Base-by-base conservation (phyloP, 1,140 invertebrate species). In the Leptinotarsa lineolata region DNA sequence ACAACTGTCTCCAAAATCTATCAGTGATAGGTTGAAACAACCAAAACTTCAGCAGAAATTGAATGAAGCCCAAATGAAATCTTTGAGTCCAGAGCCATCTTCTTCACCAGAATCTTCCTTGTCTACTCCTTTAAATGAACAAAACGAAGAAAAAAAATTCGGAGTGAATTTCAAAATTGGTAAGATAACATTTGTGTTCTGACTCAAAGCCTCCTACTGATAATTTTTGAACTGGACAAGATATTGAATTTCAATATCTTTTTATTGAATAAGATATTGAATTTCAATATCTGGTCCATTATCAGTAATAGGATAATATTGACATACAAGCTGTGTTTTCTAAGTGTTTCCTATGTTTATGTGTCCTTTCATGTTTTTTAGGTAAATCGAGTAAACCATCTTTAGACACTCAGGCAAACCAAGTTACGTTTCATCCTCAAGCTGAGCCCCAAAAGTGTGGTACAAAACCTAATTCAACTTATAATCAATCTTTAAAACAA, bases 401-500 rank as follows among this genome's bases (percentile, higher is more conserved):
- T 45, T 64, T 67, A 46, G 67, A 73, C 67, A 60, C 78, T 79
- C 70, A 83, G 83, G n/a, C 82, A 81, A 48, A 74, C 77, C 61
- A 64, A 30, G 30, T 66, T 39, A 39, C 16, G 64, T 30, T 16
- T 15, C 20, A 64, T 15, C 5, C 61, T 11, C 20, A 24, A n/a
- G 6, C 64, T 39, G 39, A 24, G n/a, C n/a, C 6, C 5, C 67
- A 68, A 45, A 68, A 61, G 24, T 21, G 20, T 20, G 21, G 66
- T 45, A 45, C 46, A 18, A 77, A 77, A 54, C 72, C 30, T 15
- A 70, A 30, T 61, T 63, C 64, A 3, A 77, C 72, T 13, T 69
- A 86, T 15, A 90, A 90, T 81, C 93, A 95, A 86, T 91, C 90
- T 1, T 84, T 96, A 1, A 96, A 95, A 82, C 94, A 96, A 79